phyloP scores from a whole-genome alignment of 2,888 invertebrate species.

The Plagiodera versicolora region DNA sequence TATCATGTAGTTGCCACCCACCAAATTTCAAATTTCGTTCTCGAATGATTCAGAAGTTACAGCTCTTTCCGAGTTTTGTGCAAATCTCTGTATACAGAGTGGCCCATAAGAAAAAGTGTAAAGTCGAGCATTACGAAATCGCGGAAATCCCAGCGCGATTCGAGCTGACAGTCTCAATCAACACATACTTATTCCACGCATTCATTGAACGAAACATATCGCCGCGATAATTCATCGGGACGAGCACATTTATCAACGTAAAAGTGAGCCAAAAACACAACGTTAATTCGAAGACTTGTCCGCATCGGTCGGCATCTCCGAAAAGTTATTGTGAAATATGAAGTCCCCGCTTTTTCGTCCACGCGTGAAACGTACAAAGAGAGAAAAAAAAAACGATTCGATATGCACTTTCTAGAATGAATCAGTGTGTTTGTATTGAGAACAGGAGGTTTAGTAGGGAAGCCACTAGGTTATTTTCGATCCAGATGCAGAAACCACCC shows the following conservation, averaged over 20 bases:
- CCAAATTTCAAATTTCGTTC: too few relatives aligned
- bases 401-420: constrained; percentile 4
- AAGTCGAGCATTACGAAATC: too few relatives aligned
- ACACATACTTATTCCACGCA: not conserved
- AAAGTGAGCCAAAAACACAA: constrained; percentile 9
- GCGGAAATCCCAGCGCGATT: not conserved
- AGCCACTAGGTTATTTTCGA: not conserved
- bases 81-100: too few relatives aligned
- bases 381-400: not conserved
- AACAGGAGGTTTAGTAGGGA: not conserved
- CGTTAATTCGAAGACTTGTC: constrained; percentile 10
- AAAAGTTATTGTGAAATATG: constrained; percentile 2
- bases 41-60: too few relatives aligned
- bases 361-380: not conserved
- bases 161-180: not conserved
- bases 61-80: too few relatives aligned
- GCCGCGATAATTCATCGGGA: not conserved
- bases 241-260: not conserved
- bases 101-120: too few relatives aligned
- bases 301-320: not conserved
- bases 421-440: not conserved
- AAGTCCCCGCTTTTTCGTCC: constrained; percentile 1
- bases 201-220: not conserved
- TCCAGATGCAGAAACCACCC: not conserved
- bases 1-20: too few relatives aligned